Base-by-base conservation (phyloP, 1,140 invertebrate species). In the Sinonovacula constricta region DNA sequence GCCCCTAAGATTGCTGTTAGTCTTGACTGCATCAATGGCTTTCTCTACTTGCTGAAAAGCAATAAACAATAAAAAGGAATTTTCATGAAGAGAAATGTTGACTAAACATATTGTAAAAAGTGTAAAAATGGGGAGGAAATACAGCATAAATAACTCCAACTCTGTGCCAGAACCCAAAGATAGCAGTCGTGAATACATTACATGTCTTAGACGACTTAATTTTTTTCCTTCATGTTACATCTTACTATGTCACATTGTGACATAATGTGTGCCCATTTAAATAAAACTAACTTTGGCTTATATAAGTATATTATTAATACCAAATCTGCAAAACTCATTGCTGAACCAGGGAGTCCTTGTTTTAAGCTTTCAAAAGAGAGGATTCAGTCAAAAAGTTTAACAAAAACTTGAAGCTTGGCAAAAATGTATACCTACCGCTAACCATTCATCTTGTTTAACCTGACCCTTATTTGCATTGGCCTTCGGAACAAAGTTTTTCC, bases 371-470 rank as follows among this genome's bases (percentile, higher is more conserved):
- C 14, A 59, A 26, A 12, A 59, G 24, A 15, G 14, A 14, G 10
- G 12, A 14, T 15, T 10, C 14, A 12, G 14, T 12, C 24, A 10
- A 59, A 59, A 14, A 14, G 24, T 15, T 26, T 12, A 10, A 26
- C 14, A 14, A 14, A 12, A 59, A 59, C 12, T 59, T 14, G 24
- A 59, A 14, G 10, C 24, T 10, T 14, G 10, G 10, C 10, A 49
- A 26, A 14, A 59, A 26, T 59, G 56, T 28, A 5, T 7, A 31
- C 66, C 93, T 89, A 96, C 94, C 84, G 96, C 94, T 49, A 96
- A 93, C 97, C 97, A 99, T 74, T 93, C 93, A 87, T 95, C 94
- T 91, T 99, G 97, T 88, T 98, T 98, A 45, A 93, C 93, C 89
- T 97, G 96, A 30, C 96, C 96, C 92, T 98, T 97, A 87, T 97